Percentiles rank a stretch among this genome's conserved stretches.
Conservation (phyloP, 2,888 invertebrate species). For the Patella pellucida region DNA sequence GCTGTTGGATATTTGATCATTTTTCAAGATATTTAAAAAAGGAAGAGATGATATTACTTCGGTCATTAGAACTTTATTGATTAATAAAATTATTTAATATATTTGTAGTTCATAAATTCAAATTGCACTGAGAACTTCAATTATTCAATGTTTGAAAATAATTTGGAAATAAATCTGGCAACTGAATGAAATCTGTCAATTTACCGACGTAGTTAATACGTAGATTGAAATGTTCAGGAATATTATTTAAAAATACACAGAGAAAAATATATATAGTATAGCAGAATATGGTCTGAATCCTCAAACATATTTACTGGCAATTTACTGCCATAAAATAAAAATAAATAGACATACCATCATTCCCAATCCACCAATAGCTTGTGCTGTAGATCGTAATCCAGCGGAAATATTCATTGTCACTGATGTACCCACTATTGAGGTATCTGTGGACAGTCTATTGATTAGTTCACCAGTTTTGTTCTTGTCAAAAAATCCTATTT, state of each 20-base stretch:
- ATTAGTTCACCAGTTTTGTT: constrained; percentile 92
- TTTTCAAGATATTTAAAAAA: too few species aligned
- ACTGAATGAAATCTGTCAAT: too few species aligned
- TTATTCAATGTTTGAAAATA: too few species aligned
- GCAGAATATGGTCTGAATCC: neutral
- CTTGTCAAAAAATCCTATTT: constrained; percentile 91
- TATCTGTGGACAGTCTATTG: constrained; percentile 90
- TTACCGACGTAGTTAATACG: neutral
- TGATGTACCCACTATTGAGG: constrained; percentile 90
- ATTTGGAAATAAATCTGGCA: too few species aligned
- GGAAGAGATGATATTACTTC: too few species aligned
- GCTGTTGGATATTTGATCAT: too few species aligned
- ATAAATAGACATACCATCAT: constrained; percentile 84
- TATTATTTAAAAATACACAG: neutral
- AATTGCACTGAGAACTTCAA: too few species aligned
- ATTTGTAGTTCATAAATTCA: too few species aligned
- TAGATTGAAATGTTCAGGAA: neutral
- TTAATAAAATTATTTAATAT: too few species aligned
- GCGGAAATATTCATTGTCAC: constrained; percentile 95
- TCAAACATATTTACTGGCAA: neutral
- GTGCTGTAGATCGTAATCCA: constrained; percentile 88
- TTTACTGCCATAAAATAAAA: too few species aligned
- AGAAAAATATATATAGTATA: neutral
- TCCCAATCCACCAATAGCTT: constrained; percentile 88
- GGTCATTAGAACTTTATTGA: too few species aligned